phyloP scores from a whole-genome alignment of 2,888 invertebrate species.

The Drosophila algonquin region DNA sequence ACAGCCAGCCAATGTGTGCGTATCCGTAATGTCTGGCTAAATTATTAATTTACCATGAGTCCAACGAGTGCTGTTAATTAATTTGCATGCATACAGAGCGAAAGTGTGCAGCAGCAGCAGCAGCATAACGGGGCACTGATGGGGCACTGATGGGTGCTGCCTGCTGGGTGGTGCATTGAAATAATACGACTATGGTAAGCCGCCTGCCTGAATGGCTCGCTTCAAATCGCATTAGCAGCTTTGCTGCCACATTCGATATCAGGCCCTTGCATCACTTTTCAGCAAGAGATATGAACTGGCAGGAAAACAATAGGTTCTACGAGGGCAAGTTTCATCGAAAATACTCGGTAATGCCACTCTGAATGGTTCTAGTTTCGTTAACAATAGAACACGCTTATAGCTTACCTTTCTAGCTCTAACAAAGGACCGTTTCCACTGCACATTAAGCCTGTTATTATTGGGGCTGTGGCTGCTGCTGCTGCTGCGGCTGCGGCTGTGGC shows the following conservation, averaged over 20 bases:
- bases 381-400: too few species aligned
- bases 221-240: constrained; percentile 66
- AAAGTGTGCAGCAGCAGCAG: not conserved
- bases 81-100: constrained; percentile 53
- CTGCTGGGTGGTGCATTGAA: constrained; percentile 1
- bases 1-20: constrained; percentile 32
- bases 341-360: too few species aligned
- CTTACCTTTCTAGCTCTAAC: not conserved
- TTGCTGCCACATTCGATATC: not conserved
- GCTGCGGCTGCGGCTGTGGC: constrained; percentile 5
- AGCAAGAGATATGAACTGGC: not conserved
- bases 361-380: too few species aligned
- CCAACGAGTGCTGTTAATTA: constrained; percentile 62
- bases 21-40: constrained; percentile 66
- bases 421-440: constrained; percentile 7
- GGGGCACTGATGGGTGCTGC: not conserved
- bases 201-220: constrained; percentile 45
- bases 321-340: too few species aligned
- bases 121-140: not conserved
- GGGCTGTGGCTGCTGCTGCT: constrained; percentile 1
- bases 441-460: constrained; percentile 17
- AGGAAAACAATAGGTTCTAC: too few species aligned
- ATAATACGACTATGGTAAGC: constrained; percentile 47
- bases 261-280: constrained; percentile 15
- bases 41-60: constrained; percentile 64